Percentiles rank a stretch among this genome's conserved stretches.
These are phyloP conservation scores for Mantis religiosa DNA, from an alignment of 2,888 invertebrate genomes.

Conservation along the genomic window DNA sequence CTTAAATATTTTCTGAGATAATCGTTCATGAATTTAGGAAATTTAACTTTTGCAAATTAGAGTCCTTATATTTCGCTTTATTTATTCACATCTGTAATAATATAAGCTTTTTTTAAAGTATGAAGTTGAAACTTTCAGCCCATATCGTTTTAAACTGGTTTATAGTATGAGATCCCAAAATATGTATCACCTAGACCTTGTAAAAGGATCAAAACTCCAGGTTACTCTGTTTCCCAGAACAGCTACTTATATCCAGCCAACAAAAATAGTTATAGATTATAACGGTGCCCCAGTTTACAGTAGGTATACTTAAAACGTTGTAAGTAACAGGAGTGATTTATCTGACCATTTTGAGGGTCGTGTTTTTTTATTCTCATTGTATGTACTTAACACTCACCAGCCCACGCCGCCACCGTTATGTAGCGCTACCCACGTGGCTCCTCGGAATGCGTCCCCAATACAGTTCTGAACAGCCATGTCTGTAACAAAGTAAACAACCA, in stretches of 20 bases:
- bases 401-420: conserved; percentile 57
- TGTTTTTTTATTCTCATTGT: background rate
- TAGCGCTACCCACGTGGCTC: conserved; percentile 59
- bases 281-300: background rate
- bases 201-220: too few species aligned
- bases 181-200: too few species aligned
- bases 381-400: background rate
- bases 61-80: too few species aligned
- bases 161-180: too few species aligned
- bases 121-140: too few species aligned
- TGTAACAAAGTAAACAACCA: conserved; percentile 24
- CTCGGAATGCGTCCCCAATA: conserved; percentile 46
- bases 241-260: background rate
- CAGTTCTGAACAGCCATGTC: conserved; percentile 54
- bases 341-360: background rate
- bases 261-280: background rate
- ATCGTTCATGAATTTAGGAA: too few species aligned
- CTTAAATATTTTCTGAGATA: too few species aligned
- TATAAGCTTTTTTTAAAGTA: too few species aligned
- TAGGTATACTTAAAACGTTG: background rate
- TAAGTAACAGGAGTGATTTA: background rate
- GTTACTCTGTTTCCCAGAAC: too few species aligned
- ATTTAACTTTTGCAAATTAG: too few species aligned
- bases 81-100: too few species aligned
- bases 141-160: too few species aligned